Evolutionary conservation across 2,113 vertebrate genomes (phyloP), one percentile per base, ranked within the genome.

Genomic region (Heteronetta atricapilla): DNA sequence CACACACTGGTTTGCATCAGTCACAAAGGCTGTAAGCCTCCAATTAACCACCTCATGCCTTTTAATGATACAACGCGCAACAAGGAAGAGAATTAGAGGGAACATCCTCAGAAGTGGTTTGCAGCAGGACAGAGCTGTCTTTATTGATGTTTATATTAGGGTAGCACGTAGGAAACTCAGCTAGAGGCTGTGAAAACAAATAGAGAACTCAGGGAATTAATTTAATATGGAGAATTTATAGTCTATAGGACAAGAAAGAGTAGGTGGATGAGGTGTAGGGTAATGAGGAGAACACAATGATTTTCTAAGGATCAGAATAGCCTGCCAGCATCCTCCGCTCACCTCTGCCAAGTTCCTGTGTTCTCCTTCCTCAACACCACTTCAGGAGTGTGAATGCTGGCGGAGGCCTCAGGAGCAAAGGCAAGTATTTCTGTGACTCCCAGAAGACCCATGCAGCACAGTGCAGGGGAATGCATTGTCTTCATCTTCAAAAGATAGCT

Each of bases 151-250:
- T 90, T 92, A 67, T 63, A 5, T 87, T 89, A 89, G 66, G 70
- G 62, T 74, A 94, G 87, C 95, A 95, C 95, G 89, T 95, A 95
- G 96, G 95, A 96, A 95, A 94, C 89, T 82, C 94, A 92, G 96
- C 96, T 95, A 97, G 91, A 96, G 96, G 95, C 93, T 91, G 95
- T 92, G 89, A 66, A 97, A 97, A 95, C 96, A 95, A 97, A 94
- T 28, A 69, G 84, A 88, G 86, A 95, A 92, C 73, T 75, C 59
- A 64, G 58, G 81, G 66, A 94, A 82, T 85, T 95, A 62, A 93
- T 97, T 92, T 86, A 86, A 72, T 7, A 36, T 1, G 22, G 86
- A 93, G 77, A 84, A 94, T 90, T 93, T 89, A 68, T 42, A 68
- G 52, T 97, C 90, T 83, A 78, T 22, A 82, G 83, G 58, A 94